Evolutionary conservation across 2,888 invertebrate species (phyloP).

Genomic region (Euplexia lucipara): DNA sequence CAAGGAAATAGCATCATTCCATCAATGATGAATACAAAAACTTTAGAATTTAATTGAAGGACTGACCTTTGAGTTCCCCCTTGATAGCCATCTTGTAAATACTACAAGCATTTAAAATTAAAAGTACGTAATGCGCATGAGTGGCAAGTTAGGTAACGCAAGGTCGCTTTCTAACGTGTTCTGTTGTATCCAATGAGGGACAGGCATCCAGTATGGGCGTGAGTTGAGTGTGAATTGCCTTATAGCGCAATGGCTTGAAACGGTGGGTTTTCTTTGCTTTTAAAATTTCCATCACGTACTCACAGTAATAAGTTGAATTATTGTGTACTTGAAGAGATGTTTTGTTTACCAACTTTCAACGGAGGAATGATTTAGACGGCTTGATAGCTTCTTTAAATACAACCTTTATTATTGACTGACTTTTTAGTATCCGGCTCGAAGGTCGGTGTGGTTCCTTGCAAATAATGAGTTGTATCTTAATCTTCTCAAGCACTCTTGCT

Average conservation of each 20-base stretch:
- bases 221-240: slow-evolving; percentile 58
- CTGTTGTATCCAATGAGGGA: slow-evolving; percentile 52
- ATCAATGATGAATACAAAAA: neutral
- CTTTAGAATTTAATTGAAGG: neutral
- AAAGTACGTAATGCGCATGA: slow-evolving; percentile 55
- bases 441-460: slow-evolving; percentile 1
- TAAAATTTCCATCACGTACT: slow-evolving; percentile 37
- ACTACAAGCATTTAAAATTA: slow-evolving; percentile 27
- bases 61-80: slow-evolving; percentile 26
- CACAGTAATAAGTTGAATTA: neutral
- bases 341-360: slow-evolving; percentile 2
- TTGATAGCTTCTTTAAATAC: neutral
- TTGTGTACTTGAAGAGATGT: slow-evolving; percentile 17
- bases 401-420: neutral
- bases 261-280: slow-evolving; percentile 43
- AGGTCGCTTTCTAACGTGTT: slow-evolving; percentile 78
- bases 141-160: slow-evolving; percentile 70
- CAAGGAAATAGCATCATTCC: slow-evolving; percentile 9
- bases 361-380: neutral
- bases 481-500: neutral
- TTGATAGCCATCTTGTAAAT: slow-evolving; percentile 27
- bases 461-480: neutral
- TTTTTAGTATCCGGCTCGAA: slow-evolving; percentile 15
- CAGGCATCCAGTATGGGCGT: slow-evolving; percentile 56
- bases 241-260: slow-evolving; percentile 39